Evolutionary conservation across 2,888 invertebrate genomes (phyloP).

Genomic region (Schizotus pectinicornis): DNA sequence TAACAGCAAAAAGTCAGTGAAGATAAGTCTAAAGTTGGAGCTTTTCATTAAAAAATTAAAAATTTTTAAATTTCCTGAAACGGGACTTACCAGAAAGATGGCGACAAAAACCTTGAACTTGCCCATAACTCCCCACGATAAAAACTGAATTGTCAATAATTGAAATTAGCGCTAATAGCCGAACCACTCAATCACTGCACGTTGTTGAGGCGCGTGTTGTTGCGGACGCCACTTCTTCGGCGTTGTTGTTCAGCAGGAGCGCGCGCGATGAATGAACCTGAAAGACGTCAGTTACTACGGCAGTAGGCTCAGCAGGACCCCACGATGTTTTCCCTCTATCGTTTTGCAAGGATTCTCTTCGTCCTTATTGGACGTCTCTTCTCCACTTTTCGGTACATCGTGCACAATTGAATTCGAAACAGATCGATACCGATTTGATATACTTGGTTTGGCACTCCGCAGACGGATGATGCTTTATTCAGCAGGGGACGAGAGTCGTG

Average conservation of each 20-base stretch:
- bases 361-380: constrained; percentile 52
- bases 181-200: too few relatives aligned
- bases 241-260: constrained; percentile 39
- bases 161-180: too few relatives aligned
- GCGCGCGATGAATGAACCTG: constrained; percentile 47
- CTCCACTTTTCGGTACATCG: constrained; percentile 51
- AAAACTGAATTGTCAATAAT: too few relatives aligned
- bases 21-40: too few relatives aligned
- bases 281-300: constrained; percentile 41
- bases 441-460: background rate
- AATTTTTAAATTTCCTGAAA: too few relatives aligned
- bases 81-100: too few relatives aligned
- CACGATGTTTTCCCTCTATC: constrained; percentile 34
- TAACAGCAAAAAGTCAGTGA: too few relatives aligned
- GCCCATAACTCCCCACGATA: too few relatives aligned
- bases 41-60: too few relatives aligned
- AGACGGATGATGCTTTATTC: too few relatives aligned
- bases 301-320: constrained; percentile 36
- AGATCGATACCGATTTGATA: constrained; percentile 46
- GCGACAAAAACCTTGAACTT: too few relatives aligned
- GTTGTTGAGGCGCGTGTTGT: constrained; percentile 20
- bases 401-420: constrained; percentile 51
- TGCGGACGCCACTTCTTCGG: constrained; percentile 31
- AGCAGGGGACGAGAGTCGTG: background rate
- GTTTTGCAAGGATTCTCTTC: constrained; percentile 41